A percentile compares a stretch with the other conserved stretches of the same genome.
phyloP scores from a whole-genome alignment of 23 tunicate genomes.

The Trididemnum miniatum region DNA sequence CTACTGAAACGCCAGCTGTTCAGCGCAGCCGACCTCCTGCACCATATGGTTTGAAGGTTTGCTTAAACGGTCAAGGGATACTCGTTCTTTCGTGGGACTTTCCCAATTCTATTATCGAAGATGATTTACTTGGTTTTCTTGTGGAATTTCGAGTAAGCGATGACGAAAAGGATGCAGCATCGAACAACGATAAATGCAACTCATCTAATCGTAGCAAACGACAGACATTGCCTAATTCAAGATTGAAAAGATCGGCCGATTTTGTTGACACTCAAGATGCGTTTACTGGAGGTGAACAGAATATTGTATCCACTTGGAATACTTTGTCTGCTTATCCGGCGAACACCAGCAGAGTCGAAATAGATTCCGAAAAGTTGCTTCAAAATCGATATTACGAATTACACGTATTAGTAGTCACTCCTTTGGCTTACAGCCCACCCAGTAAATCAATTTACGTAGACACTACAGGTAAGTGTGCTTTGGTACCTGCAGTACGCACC shows the following conservation, averaged over 20 bases:
- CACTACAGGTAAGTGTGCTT: constrained; percentile 71
- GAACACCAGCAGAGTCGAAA: constrained; percentile 33
- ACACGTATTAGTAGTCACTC: constrained; percentile 59
- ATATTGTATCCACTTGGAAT: constrained; percentile 16
- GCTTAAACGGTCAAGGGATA: constrained; percentile 27
- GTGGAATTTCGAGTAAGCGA: constrained; percentile 41
- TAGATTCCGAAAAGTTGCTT: constrained; percentile 30
- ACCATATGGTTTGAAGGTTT: constrained; percentile 43
- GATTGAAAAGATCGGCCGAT: background rate
- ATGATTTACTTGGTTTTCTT: constrained; percentile 58
- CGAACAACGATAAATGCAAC: background rate
- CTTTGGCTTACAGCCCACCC: constrained; percentile 56
- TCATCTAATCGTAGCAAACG: background rate
- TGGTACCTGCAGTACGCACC: no score
- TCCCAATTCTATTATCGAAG: background rate
- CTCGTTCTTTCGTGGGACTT: constrained; percentile 66
- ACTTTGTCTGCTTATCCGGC: constrained; percentile 45
- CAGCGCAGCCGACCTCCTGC: constrained; percentile 22
- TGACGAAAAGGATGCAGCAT: background rate
- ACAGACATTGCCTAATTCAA: background rate
- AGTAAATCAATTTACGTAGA: constrained; percentile 41
- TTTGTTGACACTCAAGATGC: background rate
- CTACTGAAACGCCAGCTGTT: constrained; percentile 20
- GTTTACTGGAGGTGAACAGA: background rate
- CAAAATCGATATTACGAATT: constrained; percentile 61